These are phyloP conservation scores for Gasterosteus nipponicus DNA, from an alignment of 2,113 vertebrate genomes.

Conservation along the genomic window DNA sequence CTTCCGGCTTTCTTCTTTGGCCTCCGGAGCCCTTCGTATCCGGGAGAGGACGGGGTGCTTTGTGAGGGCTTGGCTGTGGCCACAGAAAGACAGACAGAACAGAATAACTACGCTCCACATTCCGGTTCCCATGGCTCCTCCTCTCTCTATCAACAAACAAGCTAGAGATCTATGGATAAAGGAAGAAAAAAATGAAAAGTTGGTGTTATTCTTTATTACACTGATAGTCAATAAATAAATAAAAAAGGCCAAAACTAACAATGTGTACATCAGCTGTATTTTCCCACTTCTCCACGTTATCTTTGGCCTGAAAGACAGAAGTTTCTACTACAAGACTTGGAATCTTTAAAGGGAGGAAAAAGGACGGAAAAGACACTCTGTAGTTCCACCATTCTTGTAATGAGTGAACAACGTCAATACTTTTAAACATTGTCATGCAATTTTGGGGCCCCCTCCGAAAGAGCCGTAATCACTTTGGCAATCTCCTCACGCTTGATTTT, in stretches of 20 bases:
- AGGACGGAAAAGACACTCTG: background rate
- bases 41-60: constrained; percentile 71
- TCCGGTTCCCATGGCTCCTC: constrained; percentile 66
- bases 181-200: background rate
- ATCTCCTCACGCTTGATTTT: background rate
- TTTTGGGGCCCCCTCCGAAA: background rate
- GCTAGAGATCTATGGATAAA: constrained; percentile 47
- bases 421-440: background rate
- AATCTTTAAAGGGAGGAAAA: background rate
- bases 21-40: constrained; percentile 82
- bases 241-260: background rate
- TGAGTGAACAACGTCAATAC: background rate
- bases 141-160: constrained; percentile 46
- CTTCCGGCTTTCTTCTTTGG: constrained; percentile 84
- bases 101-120: constrained; percentile 71
- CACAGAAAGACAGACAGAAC: constrained; percentile 65
- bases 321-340: background rate
- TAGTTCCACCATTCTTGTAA: background rate
- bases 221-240: background rate
- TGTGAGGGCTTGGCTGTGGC: constrained; percentile 54
- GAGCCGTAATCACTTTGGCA: background rate
- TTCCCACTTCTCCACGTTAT: background rate
- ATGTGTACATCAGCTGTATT: background rate
- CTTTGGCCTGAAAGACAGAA: background rate
- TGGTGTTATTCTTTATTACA: background rate